Conservation (phyloP, 2,888 invertebrate species). For the Scaptomyza parva region DNA sequence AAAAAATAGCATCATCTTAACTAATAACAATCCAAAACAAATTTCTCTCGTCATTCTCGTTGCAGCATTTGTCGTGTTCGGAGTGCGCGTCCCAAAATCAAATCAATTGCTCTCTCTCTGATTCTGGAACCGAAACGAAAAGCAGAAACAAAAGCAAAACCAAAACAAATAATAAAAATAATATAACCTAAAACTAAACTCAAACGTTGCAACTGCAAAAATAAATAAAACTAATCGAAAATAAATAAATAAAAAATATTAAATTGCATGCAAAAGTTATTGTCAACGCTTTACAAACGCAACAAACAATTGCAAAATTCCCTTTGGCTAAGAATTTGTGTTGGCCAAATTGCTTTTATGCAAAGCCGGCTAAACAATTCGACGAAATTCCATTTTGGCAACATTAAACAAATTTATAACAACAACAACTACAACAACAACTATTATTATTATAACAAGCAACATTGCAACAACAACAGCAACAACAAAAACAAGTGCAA, state of each 20-base stretch:
- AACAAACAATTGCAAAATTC: constrained; percentile 83
- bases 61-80: constrained; percentile 83
- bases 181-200: background rate
- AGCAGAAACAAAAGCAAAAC: constrained; percentile 25
- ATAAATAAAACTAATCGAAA: constrained; percentile 25
- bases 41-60: constrained; percentile 75
- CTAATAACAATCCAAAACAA: constrained; percentile 56
- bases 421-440: constrained; percentile 17
- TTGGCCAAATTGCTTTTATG: constrained; percentile 65
- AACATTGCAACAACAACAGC: background rate
- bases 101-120: constrained; percentile 36
- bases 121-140: constrained; percentile 16
- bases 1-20: constrained; percentile 42
- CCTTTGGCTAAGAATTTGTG: constrained; percentile 81
- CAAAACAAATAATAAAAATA: constrained; percentile 28
- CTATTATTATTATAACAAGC: constrained; percentile 1
- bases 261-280: constrained; percentile 48
- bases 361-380: constrained; percentile 65
- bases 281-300: constrained; percentile 74
- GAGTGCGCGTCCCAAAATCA: constrained; percentile 67
- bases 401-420: constrained; percentile 41
- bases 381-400: constrained; percentile 78
- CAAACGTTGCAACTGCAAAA: constrained; percentile 5
- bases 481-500: background rate
- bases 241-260: constrained; percentile 11